Evolutionary conservation across 2,888 invertebrate genomes (phyloP).

Genomic region (Volucella inanis): DNA sequence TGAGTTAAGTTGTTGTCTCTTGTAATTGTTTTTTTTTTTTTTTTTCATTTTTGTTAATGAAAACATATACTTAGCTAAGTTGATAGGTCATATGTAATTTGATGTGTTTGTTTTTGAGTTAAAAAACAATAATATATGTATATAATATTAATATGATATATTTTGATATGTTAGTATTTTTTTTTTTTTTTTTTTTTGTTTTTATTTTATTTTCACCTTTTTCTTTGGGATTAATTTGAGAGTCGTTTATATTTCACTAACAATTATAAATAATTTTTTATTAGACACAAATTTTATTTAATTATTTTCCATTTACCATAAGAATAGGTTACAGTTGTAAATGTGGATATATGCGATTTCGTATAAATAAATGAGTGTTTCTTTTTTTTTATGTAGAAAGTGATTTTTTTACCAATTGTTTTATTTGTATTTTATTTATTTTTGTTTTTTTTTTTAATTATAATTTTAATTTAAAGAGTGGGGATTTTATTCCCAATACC

Average conservation of each 20-base stretch:
- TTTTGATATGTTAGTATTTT: constrained; percentile 59
- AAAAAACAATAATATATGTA: constrained; percentile 52
- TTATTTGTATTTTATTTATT: constrained; percentile 62
- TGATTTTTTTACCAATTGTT: constrained; percentile 34
- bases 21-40: background rate
- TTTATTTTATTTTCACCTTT: constrained; percentile 10
- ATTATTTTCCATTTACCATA: constrained; percentile 69
- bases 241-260: constrained; percentile 42
- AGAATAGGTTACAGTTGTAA: constrained; percentile 66
- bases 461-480: constrained; percentile 45
- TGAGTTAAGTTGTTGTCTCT: constrained; percentile 23
- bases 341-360: constrained; percentile 50
- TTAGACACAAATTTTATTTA: constrained; percentile 54
- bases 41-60: constrained; percentile 18
- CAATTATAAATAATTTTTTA: constrained; percentile 42
- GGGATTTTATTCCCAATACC: constrained; percentile 46
- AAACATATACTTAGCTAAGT: constrained; percentile 49
- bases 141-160: constrained; percentile 62
- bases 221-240: constrained; percentile 7
- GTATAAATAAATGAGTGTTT: constrained; percentile 47
- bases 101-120: constrained; percentile 34
- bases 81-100: constrained; percentile 18
- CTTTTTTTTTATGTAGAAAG: constrained; percentile 22
- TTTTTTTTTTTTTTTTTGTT: background rate
- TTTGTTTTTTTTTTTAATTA: constrained; percentile 22